A percentile compares a stretch with the other conserved stretches of the same genome.
These are phyloP conservation scores for Rhodeus uyekii DNA, from an alignment of 2,797 vertebrate species.

Conservation along the genomic window DNA sequence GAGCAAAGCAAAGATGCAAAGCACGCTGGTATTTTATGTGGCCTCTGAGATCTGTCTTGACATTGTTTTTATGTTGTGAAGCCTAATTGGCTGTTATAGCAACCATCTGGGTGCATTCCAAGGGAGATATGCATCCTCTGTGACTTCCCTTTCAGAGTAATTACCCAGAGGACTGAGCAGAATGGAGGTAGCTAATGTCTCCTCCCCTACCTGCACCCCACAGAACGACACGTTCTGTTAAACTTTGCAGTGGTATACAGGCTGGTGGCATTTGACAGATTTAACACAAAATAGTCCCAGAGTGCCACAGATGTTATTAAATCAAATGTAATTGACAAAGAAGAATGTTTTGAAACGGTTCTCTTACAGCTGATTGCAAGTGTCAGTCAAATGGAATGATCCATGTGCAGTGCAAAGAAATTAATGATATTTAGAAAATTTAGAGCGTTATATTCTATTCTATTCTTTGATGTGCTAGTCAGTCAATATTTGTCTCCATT, in stretches of 20 bases:
- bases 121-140: constrained; percentile 48
- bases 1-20: constrained; percentile 21
- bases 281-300: constrained; percentile 35
- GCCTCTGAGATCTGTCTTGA: constrained; percentile 38
- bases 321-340: constrained; percentile 14
- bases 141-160: constrained; percentile 54
- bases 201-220: constrained; percentile 41
- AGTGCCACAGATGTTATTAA: constrained; percentile 36
- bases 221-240: constrained; percentile 51
- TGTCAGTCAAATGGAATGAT: neutral
- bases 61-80: constrained; percentile 50
- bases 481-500: constrained; percentile 19
- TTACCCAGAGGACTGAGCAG: constrained; percentile 47
- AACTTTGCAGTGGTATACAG: constrained; percentile 16
- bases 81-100: constrained; percentile 52
- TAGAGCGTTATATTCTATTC: neutral
- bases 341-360: constrained; percentile 28
- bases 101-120: constrained; percentile 52
- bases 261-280: constrained; percentile 41
- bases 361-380: neutral
- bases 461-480: constrained; percentile 13
- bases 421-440: neutral
- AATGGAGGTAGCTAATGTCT: constrained; percentile 43
- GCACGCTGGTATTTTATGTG: constrained; percentile 15
- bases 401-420: neutral